Base-by-base conservation (phyloP, 2,113 vertebrate genomes). In the Lycocorax pyrrhopterus region DNA sequence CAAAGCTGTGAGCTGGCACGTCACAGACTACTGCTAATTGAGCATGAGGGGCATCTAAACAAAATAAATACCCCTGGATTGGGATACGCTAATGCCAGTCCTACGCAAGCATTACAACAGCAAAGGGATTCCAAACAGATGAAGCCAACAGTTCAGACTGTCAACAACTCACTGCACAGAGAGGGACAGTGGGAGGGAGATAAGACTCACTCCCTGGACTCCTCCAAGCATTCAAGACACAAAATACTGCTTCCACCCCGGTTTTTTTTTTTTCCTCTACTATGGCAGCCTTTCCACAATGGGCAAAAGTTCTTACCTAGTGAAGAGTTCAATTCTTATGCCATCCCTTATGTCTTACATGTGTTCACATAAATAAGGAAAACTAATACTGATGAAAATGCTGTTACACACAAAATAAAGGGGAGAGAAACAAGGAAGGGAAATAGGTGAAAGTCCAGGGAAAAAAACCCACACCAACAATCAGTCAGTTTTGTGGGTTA, bases 41-140 rank as follows among this genome's bases (percentile, higher is more conserved):
- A 91, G 26, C 39, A 49, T 6, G 3, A 84, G 21, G 6, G 59
- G 18, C 37, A 89, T 33, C 27, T 74, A 83, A 62, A 63, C 46
- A 58, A 76, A 86, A 71, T 20, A 96, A 94, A 83, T 66, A 90
- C 11, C 51, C 33, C 73, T 41, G 12, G 72, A 86, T 0, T 35
- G 23, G 33, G 53, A 63, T 63, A 53, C 4, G 4, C 26, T 37
- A 85, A 94, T 2, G 4, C 1, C 0, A 58, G 59, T 86, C 39
- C 58, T 72, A 32, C 1, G 1, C 44, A 72, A 63, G 60, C 46
- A 69, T 58, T 62, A 79, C 12, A 4, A 41, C 4, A 5, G 55
- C 68, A 80, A 84, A 53, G 49, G 53, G 87, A 92, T 82, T 96
- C 75, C 82, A 76, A 41, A 47, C 5, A 64, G 75, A 90, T 5